These are phyloP conservation scores for Ginglymostoma cirratum DNA, from an alignment of 2,113 vertebrate genomes.

Conservation along the genomic window DNA sequence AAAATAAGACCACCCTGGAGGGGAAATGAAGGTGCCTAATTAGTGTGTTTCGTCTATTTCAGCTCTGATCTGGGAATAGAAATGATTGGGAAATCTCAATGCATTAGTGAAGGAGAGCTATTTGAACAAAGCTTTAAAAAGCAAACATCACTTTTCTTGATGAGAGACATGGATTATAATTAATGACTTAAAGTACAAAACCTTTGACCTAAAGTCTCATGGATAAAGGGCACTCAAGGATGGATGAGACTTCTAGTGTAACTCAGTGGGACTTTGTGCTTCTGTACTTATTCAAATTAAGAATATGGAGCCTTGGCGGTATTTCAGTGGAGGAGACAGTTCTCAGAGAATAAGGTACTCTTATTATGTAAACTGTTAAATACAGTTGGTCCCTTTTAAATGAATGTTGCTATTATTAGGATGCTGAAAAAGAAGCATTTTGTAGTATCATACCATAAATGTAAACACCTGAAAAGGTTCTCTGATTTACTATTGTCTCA, in stretches of 20 bases:
- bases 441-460: not conserved
- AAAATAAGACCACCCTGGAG: not conserved
- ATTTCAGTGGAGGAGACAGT: not conserved
- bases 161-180: slow-evolving; percentile 26
- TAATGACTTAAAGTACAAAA: slow-evolving; percentile 10
- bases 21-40: not conserved
- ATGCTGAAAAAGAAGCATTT: not conserved
- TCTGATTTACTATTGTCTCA: not conserved
- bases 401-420: not conserved
- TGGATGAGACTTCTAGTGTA: slow-evolving; percentile 1
- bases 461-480: not conserved
- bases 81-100: slow-evolving; percentile 7
- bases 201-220: slow-evolving; percentile 24
- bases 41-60: too few relatives aligned
- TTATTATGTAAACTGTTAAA: not conserved
- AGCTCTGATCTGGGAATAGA: slow-evolving; percentile 12
- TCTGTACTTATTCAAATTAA: not conserved
- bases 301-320: not conserved
- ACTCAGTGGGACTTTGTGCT: not conserved
- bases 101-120: not conserved
- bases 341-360: not conserved
- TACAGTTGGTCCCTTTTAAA: not conserved
- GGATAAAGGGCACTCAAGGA: not conserved
- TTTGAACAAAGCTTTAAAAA: slow-evolving; percentile 32
- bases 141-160: slow-evolving; percentile 3